phyloP scores from a whole-genome alignment of 2,797 vertebrate species.

The Cyclura pinguis region DNA sequence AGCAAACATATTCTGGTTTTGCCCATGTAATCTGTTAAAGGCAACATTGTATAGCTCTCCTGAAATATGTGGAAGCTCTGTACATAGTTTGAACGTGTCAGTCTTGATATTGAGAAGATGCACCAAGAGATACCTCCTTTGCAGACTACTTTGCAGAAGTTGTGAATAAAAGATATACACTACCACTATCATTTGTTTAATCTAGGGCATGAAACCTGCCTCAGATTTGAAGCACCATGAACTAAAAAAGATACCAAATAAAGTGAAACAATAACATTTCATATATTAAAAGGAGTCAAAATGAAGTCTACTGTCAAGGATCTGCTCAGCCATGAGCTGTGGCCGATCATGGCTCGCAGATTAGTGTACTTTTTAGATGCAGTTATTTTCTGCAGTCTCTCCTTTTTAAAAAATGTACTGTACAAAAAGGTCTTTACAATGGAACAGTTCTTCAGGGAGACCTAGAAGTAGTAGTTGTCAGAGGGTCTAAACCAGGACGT shows the following conservation, averaged over 20 bases:
- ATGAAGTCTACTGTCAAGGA: neutral
- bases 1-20: neutral
- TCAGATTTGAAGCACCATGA: neutral
- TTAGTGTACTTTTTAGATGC: neutral
- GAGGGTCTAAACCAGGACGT: neutral
- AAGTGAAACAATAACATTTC: neutral
- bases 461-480: neutral
- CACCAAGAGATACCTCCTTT: neutral
- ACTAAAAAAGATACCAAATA: neutral
- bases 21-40: neutral
- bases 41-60: neutral
- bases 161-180: neutral
- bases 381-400: neutral
- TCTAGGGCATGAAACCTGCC: neutral
- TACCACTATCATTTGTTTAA: neutral
- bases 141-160: neutral
- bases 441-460: neutral
- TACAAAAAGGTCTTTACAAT: neutral
- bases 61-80: neutral
- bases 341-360: neutral
- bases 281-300: neutral
- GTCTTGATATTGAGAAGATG: neutral
- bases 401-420: neutral
- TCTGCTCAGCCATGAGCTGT: neutral
- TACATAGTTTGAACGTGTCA: neutral